These are phyloP conservation scores for Cardiocondyla obscurior DNA, from an alignment of 1,140 invertebrate species.

Conservation along the genomic window DNA sequence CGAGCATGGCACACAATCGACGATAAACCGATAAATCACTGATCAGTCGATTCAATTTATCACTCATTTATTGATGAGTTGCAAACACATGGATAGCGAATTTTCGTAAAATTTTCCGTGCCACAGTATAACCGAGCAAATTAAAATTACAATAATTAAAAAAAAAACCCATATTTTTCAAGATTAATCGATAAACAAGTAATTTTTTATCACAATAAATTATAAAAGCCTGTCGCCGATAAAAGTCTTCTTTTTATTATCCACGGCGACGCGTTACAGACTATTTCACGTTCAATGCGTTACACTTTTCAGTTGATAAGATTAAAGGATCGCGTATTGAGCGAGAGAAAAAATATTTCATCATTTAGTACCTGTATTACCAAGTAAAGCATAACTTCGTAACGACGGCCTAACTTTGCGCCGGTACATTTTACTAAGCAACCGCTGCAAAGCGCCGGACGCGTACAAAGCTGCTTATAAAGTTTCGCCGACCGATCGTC, in stretches of 20 bases:
- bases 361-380: slow-evolving; percentile 10
- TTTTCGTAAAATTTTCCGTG: slow-evolving; percentile 52
- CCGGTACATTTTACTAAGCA: slow-evolving; percentile 18
- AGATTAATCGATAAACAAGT: background rate
- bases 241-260: background rate
- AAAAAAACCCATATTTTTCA: background rate
- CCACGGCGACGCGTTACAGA: background rate
- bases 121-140: background rate
- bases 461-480: slow-evolving; percentile 46
- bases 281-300: background rate
- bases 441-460: background rate
- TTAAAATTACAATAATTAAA: background rate
- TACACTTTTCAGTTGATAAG: background rate
- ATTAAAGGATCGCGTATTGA: background rate
- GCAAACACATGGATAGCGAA: slow-evolving; percentile 28
- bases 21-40: slow-evolving; percentile 61
- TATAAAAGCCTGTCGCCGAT: background rate
- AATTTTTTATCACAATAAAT: background rate
- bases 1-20: slow-evolving; percentile 29
- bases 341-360: background rate
- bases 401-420: slow-evolving; percentile 10
- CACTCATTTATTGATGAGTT: slow-evolving; percentile 27
- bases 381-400: background rate
- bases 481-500: slow-evolving; percentile 23
- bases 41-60: slow-evolving; percentile 60